A percentile compares a stretch with the other conserved stretches of the same genome.
phyloP scores from a whole-genome alignment of 2,888 invertebrate species.

The Orgyia antiqua region DNA sequence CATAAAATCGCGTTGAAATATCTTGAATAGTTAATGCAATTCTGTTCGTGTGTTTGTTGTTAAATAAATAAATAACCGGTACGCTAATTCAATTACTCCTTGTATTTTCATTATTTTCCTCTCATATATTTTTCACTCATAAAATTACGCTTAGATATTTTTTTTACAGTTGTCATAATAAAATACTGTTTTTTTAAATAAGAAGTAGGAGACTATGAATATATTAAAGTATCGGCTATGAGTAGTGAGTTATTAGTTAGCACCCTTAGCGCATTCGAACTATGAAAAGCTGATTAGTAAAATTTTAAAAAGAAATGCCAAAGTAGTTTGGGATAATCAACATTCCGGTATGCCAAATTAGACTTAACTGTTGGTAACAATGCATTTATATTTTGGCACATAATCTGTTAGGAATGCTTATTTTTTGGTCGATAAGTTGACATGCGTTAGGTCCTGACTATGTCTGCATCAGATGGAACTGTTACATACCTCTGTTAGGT shows the following conservation, averaged over 20 bases:
- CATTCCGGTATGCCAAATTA: conserved; percentile 73
- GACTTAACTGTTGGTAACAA: conserved; percentile 40
- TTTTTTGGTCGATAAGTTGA: no score
- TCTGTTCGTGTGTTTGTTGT: no score
- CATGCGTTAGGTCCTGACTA: conserved; percentile 39
- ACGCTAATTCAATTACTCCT: no score
- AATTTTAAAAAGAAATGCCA: conserved; percentile 34
- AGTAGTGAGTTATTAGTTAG: conserved; percentile 20
- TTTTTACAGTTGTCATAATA: conserved; percentile 10
- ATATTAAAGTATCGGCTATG: conserved; percentile 21
- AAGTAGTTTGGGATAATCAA: conserved; percentile 51
- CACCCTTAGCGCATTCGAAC: conserved; percentile 24
- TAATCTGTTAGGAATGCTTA: no score
- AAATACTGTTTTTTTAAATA: conserved; percentile 16
- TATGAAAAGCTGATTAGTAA: conserved; percentile 3
- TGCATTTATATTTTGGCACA: conserved; percentile 53
- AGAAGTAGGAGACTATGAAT: conserved; percentile 8
- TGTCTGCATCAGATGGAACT: conserved; percentile 70
- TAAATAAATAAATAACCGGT: no score
- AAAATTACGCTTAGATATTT: conserved; percentile 19
- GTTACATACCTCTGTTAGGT: conserved; percentile 69
- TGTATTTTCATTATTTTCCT: no score
- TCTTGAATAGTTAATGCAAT: no score
- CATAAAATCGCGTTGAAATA: no score
- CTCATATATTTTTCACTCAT: conserved; percentile 13